Percentiles rank a stretch among this genome's conserved stretches.
phyloP scores from a whole-genome alignment of 2,888 invertebrate genomes.

The Andrena praecox region DNA sequence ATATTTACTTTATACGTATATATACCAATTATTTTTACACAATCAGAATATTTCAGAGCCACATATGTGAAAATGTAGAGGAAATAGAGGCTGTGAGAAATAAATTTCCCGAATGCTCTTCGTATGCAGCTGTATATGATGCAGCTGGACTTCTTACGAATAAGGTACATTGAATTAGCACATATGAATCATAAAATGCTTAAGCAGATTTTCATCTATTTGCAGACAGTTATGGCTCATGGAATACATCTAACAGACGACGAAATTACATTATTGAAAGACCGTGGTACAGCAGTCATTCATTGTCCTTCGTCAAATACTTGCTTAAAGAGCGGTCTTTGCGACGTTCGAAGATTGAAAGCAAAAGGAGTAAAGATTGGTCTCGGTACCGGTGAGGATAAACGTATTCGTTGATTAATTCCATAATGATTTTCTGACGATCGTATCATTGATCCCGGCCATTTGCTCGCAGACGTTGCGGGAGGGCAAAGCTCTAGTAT shows the following conservation, averaged over 20 bases:
- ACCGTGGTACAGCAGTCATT: constrained; percentile 89
- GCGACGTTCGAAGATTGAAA: constrained; percentile 90
- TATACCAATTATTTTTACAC: neutral
- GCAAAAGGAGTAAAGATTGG: constrained; percentile 90
- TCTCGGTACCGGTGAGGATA: constrained; percentile 91
- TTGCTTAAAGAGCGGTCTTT: constrained; percentile 92
- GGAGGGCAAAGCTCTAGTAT: constrained; percentile 93
- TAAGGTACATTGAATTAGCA: constrained; percentile 86
- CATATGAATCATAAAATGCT: neutral
- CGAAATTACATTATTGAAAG: constrained; percentile 89
- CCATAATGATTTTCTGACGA: neutral
- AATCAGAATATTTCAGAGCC: constrained; percentile 87
- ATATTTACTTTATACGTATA: neutral
- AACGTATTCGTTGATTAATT: constrained; percentile 21
- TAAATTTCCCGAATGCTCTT: constrained; percentile 86
- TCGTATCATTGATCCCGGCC: neutral
- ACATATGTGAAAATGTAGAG: constrained; percentile 92
- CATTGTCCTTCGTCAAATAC: constrained; percentile 96
- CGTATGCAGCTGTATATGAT: constrained; percentile 92
- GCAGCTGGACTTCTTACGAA: constrained; percentile 90
- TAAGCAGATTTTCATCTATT: constrained; percentile 72
- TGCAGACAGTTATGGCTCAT: constrained; percentile 93
- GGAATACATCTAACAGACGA: constrained; percentile 90
- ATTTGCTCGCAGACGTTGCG: constrained; percentile 89
- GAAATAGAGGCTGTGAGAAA: constrained; percentile 90